Conservation (phyloP, 2,113 vertebrate species). For the Puntigrus tetrazona region DNA sequence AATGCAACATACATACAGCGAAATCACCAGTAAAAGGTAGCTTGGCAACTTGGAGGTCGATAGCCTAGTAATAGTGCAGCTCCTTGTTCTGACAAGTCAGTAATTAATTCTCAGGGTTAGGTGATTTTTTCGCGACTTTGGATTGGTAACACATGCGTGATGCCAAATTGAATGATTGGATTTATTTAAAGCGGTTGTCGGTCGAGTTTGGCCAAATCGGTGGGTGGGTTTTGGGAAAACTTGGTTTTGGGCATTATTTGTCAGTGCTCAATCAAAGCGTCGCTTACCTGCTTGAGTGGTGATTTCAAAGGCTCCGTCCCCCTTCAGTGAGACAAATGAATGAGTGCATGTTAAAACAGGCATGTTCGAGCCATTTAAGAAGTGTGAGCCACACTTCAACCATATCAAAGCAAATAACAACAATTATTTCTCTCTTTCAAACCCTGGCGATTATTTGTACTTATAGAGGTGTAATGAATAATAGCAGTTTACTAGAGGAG, state of each 20-base stretch:
- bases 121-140: not conserved
- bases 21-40: not conserved
- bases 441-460: conserved; percentile 61
- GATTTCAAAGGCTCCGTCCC: conserved; percentile 29
- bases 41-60: not conserved
- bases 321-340: conserved; percentile 30
- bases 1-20: not conserved
- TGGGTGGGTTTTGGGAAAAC: not conserved
- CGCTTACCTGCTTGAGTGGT: conserved; percentile 23
- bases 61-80: not conserved
- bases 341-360: conserved; percentile 30
- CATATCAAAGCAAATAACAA: conserved; percentile 62
- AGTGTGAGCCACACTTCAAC: conserved; percentile 51
- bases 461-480: conserved; percentile 66
- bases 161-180: conserved; percentile 5
- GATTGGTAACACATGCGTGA: not conserved
- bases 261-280: conserved; percentile 27
- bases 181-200: not conserved
- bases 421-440: conserved; percentile 73
- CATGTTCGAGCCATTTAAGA: conserved; percentile 52
- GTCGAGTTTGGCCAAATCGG: not conserved
- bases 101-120: not conserved
- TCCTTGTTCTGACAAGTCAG: conserved; percentile 17
- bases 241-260: conserved; percentile 12
- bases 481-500: conserved; percentile 65